Evolutionary conservation across 2,113 vertebrate species (phyloP), one percentile per base, ranked within the genome.

Genomic region (Catharus fuscescens): DNA sequence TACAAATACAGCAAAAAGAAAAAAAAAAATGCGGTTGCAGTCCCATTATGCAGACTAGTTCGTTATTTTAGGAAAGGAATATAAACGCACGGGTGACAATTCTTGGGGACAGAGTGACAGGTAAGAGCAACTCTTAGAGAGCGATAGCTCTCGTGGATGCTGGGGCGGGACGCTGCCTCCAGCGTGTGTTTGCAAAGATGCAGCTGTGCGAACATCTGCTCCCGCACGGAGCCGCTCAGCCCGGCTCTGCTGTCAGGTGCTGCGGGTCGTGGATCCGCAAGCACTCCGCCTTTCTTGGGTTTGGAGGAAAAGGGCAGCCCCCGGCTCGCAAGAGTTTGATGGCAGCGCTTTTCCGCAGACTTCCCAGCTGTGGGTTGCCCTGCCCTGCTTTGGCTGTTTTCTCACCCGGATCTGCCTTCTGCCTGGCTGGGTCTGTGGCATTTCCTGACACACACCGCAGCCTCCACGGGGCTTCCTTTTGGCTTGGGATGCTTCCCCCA

Each of bases 141-240:
- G 48, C 28, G 25, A 1, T 0, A 14, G 17, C 26, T 38, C 53
- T 12, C 0, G 0, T 15, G 34, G 18, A 1, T 31, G 48, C 14
- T 31, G 10, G 9, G 42, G 38, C 42, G 19, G 56, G 44, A 9
- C 45, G 12, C 25, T 6, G 23, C 14, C 73, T 50, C 36, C 26
- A 17, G 0, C 44, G 31, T 6, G 20, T 48, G 57, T 18, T 15
- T 0, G 36, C 29, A 32, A 81, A 42, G 3, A 1, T 0, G 24
- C 71, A 29, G 69, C 84, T 60, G 57, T 0, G 7, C 19, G 4
- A 4, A 13, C 56, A 32, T 38, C 73, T 85, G 70, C 10, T 64
- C 76, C 76, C 18, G 9, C n/a, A 28, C 12, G 6, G 16, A 4
- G 34, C 15, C 19, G 18, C 5, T 18, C 59, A 13, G 25, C 54